Evolutionary conservation across 2,888 invertebrate genomes (phyloP).

Genomic region (Hyposoter didymator): DNA sequence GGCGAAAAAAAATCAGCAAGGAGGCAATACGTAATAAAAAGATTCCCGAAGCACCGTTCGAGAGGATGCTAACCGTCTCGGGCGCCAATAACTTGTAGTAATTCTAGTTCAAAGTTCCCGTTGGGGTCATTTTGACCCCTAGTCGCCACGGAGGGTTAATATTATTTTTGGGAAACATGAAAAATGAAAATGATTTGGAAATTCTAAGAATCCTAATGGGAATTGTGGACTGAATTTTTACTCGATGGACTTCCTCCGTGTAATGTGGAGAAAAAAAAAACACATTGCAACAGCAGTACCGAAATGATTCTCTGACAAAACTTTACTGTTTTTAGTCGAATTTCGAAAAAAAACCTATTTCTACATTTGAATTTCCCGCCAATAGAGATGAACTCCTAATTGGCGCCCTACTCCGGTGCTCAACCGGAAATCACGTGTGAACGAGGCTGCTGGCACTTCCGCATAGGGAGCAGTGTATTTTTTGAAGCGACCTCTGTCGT

Average conservation of each 20-base stretch:
- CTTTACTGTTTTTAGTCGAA: too few relatives aligned
- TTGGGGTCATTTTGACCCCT: too few relatives aligned
- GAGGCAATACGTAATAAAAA: too few relatives aligned
- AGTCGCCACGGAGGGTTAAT: too few relatives aligned
- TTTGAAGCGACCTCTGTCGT: slow-evolving; percentile 64
- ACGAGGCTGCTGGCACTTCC: slow-evolving; percentile 30
- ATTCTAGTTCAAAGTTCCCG: too few relatives aligned
- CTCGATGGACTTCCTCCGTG: too few relatives aligned
- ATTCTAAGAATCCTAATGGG: background rate
- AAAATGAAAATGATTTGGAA: background rate
- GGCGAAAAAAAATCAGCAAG: too few relatives aligned
- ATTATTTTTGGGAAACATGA: background rate
- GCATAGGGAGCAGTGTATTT: slow-evolving; percentile 28
- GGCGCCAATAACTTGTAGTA: too few relatives aligned
- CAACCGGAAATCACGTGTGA: slow-evolving; percentile 48
- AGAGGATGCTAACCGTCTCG: too few relatives aligned
- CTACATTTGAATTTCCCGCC: slow-evolving; percentile 32
- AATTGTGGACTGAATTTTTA: background rate
- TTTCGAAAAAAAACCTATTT: background rate
- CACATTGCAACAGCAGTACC: too few relatives aligned
- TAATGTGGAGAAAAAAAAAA: too few relatives aligned
- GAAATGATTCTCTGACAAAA: background rate
- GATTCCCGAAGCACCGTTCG: too few relatives aligned
- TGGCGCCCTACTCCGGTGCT: slow-evolving; percentile 5
- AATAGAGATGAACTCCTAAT: background rate